These are phyloP conservation scores for Ophion ellenae DNA, from an alignment of 2,888 invertebrate genomes.

Conservation along the genomic window DNA sequence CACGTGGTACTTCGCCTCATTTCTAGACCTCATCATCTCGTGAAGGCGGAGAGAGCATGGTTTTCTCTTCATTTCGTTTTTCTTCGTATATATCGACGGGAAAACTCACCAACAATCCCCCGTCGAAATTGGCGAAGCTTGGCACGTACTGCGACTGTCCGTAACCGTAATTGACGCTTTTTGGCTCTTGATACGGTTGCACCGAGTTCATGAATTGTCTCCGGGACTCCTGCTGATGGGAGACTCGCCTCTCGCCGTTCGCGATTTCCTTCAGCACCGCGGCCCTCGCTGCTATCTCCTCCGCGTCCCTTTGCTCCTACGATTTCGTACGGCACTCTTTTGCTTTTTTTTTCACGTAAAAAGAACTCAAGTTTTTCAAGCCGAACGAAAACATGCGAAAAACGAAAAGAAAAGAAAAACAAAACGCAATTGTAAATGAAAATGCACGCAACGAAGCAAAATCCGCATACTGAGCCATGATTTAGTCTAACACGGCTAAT, in stretches of 20 bases:
- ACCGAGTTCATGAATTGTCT: slow-evolving; percentile 74
- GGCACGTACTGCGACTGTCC: slow-evolving; percentile 73
- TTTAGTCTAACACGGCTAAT: no score
- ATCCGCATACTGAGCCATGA: background rate
- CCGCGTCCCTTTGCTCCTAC: slow-evolving; percentile 90
- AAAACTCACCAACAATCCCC: slow-evolving; percentile 76
- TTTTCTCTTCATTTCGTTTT: background rate
- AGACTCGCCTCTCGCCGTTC: slow-evolving; percentile 77
- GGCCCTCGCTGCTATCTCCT: slow-evolving; percentile 88
- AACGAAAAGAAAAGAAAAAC: slow-evolving; percentile 3
- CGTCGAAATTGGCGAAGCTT: slow-evolving; percentile 73
- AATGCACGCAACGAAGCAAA: background rate
- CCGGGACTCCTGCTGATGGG: slow-evolving; percentile 67
- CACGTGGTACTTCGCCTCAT: no score
- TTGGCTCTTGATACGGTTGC: slow-evolving; percentile 72
- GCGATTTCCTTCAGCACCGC: slow-evolving; percentile 87
- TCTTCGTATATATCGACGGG: background rate
- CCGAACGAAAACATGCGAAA: background rate
- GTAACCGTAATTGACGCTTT: slow-evolving; percentile 73
- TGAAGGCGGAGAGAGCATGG: background rate
- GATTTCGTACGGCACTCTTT: slow-evolving; percentile 15
- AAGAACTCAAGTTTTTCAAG: background rate
- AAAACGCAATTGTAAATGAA: background rate
- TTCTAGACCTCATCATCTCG: no score
- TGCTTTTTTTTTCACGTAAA: background rate